Evolutionary conservation across 2,888 invertebrate genomes (phyloP).

Genomic region (Invenusta paracnida): DNA sequence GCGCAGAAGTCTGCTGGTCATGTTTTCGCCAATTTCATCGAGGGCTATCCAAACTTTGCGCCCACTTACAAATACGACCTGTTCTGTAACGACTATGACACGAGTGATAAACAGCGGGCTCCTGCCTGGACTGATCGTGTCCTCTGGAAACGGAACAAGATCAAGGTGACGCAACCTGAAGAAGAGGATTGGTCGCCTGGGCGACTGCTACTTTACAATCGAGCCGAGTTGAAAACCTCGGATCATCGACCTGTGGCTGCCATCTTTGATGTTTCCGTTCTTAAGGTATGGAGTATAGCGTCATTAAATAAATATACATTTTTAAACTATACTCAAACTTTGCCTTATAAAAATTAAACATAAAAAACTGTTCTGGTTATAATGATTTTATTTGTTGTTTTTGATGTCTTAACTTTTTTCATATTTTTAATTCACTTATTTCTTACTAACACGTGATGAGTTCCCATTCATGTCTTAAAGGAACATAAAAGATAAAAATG

Average conservation of each 20-base stretch:
- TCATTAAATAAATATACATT: too few species aligned
- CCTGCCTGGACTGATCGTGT: slow-evolving; percentile 93
- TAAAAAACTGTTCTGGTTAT: too few species aligned
- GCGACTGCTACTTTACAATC: slow-evolving; percentile 77
- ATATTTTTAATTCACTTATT: too few species aligned
- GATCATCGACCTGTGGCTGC: slow-evolving; percentile 91
- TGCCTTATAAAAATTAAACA: too few species aligned
- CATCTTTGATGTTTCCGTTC: slow-evolving; percentile 79
- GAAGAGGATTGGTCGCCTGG: slow-evolving; percentile 68
- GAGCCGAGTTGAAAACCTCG: slow-evolving; percentile 90
- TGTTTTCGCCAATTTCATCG: slow-evolving; percentile 71
- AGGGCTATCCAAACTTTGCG: slow-evolving; percentile 81
- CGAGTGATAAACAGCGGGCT: slow-evolving; percentile 69
- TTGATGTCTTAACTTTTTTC: too few species aligned
- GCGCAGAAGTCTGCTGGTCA: slow-evolving; percentile 59
- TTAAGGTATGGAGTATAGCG: slow-evolving; percentile 67
- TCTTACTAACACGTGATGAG: too few species aligned
- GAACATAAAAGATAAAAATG: too few species aligned
- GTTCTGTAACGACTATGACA: slow-evolving; percentile 72
- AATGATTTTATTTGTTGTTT: too few species aligned
- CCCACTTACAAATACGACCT: slow-evolving; percentile 95
- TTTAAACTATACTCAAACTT: too few species aligned
- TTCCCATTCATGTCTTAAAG: too few species aligned
- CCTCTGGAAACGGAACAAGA: slow-evolving; percentile 62
- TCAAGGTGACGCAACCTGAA: slow-evolving; percentile 29